Percentiles rank a stretch among this genome's conserved stretches.
Conservation (phyloP, 2,113 vertebrate species). For the Dissostichus mawsoni region DNA sequence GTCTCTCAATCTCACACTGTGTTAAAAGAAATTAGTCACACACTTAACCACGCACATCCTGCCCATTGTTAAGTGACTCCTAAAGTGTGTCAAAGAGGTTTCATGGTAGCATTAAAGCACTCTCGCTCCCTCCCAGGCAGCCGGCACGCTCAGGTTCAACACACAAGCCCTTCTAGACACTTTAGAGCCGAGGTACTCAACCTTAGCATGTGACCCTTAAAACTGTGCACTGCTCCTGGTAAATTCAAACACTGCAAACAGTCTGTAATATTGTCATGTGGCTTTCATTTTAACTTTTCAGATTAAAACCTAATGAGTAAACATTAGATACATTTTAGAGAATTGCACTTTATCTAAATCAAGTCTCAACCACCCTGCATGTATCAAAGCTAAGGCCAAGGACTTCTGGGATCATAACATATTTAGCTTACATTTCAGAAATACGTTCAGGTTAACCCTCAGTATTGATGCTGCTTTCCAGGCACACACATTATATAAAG, state of each 20-base stretch:
- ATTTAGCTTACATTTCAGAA: not conserved
- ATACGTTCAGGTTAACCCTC: not conserved
- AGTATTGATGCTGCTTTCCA: not conserved
- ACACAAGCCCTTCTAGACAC: conserved; percentile 36
- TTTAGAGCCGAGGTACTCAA: conserved; percentile 30
- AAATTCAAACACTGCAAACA: not conserved
- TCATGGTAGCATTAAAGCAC: conserved; percentile 73
- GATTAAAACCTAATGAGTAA: not conserved
- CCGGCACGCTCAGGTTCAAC: conserved; percentile 62
- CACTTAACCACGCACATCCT: conserved; percentile 79
- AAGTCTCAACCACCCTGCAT: not conserved
- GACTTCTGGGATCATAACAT: not conserved
- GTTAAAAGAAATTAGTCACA: conserved; percentile 83
- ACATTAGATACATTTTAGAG: not conserved
- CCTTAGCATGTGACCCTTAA: conserved; percentile 53
- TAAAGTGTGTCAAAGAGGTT: conserved; percentile 79
- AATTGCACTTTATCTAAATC: conserved; percentile 9
- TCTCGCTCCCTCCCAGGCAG: conserved; percentile 57
- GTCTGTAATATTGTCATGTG: not conserved
- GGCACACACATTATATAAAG: not conserved
- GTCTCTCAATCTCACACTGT: conserved; percentile 77
- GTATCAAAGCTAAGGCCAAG: not conserved
- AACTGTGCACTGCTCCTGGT: conserved; percentile 12
- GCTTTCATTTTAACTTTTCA: not conserved
- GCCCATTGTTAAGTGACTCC: conserved; percentile 75